phyloP scores from a whole-genome alignment of 2,797 vertebrate species.

The Neosilurus mollespiculum region DNA sequence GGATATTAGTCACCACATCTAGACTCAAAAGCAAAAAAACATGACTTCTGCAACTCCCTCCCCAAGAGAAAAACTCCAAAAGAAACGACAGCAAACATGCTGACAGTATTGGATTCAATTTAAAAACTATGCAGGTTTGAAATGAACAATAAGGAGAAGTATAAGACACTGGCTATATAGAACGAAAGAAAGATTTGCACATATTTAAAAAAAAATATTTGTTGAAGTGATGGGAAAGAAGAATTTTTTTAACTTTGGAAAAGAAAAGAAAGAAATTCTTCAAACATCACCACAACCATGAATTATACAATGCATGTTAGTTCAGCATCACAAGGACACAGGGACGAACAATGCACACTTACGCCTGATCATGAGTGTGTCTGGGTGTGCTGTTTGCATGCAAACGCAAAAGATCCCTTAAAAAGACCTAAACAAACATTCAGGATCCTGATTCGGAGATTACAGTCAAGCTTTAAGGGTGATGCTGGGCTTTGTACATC shows the following conservation, averaged over 20 bases:
- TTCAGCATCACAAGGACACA: conserved; percentile 45
- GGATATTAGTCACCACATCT: conserved; percentile 69
- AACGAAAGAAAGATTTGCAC: conserved; percentile 37
- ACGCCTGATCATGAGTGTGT: conserved; percentile 39
- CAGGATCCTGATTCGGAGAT: neutral
- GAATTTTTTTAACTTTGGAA: conserved; percentile 22
- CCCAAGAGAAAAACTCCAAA: conserved; percentile 52
- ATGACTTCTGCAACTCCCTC: conserved; percentile 49
- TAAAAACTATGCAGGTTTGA: conserved; percentile 50
- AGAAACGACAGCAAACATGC: conserved; percentile 62
- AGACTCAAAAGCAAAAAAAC: conserved; percentile 59
- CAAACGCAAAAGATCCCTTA: conserved; percentile 20
- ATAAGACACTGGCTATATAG: conserved; percentile 27
- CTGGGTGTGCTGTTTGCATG: conserved; percentile 19
- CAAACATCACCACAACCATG: conserved; percentile 46
- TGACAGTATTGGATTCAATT: conserved; percentile 52
- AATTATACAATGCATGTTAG: conserved; percentile 36
- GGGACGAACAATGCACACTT: conserved; percentile 38
- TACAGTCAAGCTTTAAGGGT: conserved; percentile 26
- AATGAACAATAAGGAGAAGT: conserved; percentile 57
- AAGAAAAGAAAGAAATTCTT: conserved; percentile 24
- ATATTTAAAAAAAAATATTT: conserved; percentile 48
- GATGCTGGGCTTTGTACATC: neutral
- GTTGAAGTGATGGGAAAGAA: conserved; percentile 30
- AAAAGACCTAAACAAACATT: conserved; percentile 16